Evolutionary conservation across 1,140 invertebrate genomes (phyloP).

Genomic region (Andrena cerasifolii): DNA sequence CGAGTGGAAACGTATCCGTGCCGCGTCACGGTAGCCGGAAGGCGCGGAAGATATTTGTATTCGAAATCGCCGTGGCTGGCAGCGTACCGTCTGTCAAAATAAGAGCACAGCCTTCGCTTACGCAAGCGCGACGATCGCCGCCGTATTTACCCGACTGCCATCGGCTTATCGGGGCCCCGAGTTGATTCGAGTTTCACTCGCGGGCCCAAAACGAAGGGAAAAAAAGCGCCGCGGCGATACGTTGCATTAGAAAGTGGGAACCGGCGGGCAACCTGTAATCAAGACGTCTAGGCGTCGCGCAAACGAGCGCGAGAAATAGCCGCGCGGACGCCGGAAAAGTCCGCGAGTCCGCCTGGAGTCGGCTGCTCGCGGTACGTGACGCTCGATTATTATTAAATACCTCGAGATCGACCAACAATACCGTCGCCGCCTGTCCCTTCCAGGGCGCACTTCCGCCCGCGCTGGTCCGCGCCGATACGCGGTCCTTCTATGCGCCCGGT

Average conservation of each 20-base stretch:
- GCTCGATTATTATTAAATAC: slow-evolving; percentile 19
- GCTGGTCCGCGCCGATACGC: no score
- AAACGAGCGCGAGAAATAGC: slow-evolving; percentile 7
- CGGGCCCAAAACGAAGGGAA: slow-evolving; percentile 34
- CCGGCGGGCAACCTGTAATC: slow-evolving; percentile 61
- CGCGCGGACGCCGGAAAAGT: slow-evolving; percentile 31
- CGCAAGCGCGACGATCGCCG: slow-evolving; percentile 48
- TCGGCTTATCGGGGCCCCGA: slow-evolving; percentile 36
- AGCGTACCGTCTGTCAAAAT: slow-evolving; percentile 42
- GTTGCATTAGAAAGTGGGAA: slow-evolving; percentile 67
- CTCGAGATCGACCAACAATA: background rate
- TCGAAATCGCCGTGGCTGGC: slow-evolving; percentile 29
- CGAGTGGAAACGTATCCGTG: slow-evolving; percentile 42
- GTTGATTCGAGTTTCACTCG: slow-evolving; percentile 62
- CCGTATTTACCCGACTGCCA: background rate
- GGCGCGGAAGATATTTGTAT: slow-evolving; percentile 48
- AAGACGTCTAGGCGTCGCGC: slow-evolving; percentile 51
- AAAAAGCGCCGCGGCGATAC: slow-evolving; percentile 39
- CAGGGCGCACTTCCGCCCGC: slow-evolving; percentile 7
- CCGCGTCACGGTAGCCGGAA: slow-evolving; percentile 47
- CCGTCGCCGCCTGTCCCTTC: background rate
- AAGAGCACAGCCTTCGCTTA: slow-evolving; percentile 29
- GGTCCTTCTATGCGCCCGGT: no score
- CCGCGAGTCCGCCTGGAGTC: background rate
- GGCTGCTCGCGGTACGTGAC: background rate